These are phyloP conservation scores for Nemotelus pantherinus DNA, from an alignment of 2,888 invertebrate species.

Conservation along the genomic window DNA sequence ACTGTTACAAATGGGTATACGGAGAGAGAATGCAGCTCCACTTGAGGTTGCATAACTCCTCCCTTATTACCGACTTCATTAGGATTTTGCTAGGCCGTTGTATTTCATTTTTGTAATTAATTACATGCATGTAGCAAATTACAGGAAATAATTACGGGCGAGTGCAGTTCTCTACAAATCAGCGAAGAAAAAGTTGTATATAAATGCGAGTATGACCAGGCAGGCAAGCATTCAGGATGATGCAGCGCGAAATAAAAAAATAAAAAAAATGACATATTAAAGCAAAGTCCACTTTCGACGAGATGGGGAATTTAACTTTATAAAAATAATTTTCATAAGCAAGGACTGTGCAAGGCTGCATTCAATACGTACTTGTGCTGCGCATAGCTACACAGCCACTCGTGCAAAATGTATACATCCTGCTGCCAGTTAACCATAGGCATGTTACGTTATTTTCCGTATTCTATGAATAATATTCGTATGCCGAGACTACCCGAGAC, in stretches of 20 bases:
- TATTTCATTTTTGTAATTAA: conserved; percentile 52
- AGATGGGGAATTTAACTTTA: conserved; percentile 33
- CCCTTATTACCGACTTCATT: conserved; percentile 50
- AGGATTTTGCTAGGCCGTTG: conserved; percentile 49
- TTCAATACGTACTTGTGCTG: neutral
- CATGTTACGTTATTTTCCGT: too few species aligned
- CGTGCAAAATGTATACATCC: neutral
- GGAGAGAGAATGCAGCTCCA: conserved; percentile 43
- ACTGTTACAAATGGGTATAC: conserved; percentile 19
- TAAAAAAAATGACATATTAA: conserved; percentile 28
- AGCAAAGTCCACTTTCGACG: conserved; percentile 32
- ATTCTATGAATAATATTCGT: too few species aligned
- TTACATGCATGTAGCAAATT: conserved; percentile 55
- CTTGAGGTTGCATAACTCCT: conserved; percentile 46
- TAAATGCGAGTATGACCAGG: neutral
- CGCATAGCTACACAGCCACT: neutral
- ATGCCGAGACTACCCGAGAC: neutral
- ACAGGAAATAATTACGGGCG: conserved; percentile 54
- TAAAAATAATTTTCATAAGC: conserved; percentile 29
- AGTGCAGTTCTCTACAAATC: conserved; percentile 41
- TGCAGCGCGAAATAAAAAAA: conserved; percentile 3
- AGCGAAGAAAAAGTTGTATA: conserved; percentile 30
- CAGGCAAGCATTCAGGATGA: neutral
- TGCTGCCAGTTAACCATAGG: too few species aligned
- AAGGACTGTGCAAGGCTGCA: neutral